Evolutionary conservation across 1,140 invertebrate species (phyloP).

Genomic region (Arctopsyche grandis): DNA sequence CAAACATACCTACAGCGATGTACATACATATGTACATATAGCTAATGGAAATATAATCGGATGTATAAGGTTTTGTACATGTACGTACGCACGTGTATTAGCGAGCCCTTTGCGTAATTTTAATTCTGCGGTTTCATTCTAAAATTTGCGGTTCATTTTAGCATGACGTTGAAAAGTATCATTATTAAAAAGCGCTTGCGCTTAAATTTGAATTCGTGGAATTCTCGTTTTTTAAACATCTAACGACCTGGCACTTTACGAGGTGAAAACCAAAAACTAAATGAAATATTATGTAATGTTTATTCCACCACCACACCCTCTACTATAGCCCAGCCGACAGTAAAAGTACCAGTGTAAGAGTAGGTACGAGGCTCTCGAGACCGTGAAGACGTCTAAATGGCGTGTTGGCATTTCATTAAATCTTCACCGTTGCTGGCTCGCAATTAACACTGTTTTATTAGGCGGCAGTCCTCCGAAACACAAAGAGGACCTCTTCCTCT

Average conservation of each 20-base stretch:
- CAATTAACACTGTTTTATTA: slow-evolving; percentile 42
- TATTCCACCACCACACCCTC: too few relatives aligned
- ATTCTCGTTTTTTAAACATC: too few relatives aligned
- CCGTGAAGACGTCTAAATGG: slow-evolving; percentile 30
- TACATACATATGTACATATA: not conserved
- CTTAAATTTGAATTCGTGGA: too few relatives aligned
- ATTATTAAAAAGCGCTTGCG: too few relatives aligned
- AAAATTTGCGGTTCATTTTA: slow-evolving; percentile 5
- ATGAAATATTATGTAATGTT: too few relatives aligned
- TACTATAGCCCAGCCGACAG: too few relatives aligned
- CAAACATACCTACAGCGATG: not conserved
- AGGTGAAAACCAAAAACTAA: too few relatives aligned
- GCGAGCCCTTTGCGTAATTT: too few relatives aligned
- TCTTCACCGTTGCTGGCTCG: slow-evolving; percentile 22
- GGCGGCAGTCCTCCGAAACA: not conserved
- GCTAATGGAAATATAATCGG: not conserved
- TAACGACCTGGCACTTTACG: too few relatives aligned
- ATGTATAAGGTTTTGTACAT: not conserved
- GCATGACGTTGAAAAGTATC: not conserved
- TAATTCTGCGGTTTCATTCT: not conserved
- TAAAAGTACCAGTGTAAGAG: not conserved
- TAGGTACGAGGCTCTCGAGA: not conserved
- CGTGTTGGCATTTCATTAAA: slow-evolving; percentile 41
- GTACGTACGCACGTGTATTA: not conserved
- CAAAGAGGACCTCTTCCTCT: not conserved